A percentile compares a stretch with the other conserved stretches of the same genome.
These are phyloP conservation scores for Macrosiphum euphorbiae DNA, from an alignment of 2,888 invertebrate species.

Conservation along the genomic window DNA sequence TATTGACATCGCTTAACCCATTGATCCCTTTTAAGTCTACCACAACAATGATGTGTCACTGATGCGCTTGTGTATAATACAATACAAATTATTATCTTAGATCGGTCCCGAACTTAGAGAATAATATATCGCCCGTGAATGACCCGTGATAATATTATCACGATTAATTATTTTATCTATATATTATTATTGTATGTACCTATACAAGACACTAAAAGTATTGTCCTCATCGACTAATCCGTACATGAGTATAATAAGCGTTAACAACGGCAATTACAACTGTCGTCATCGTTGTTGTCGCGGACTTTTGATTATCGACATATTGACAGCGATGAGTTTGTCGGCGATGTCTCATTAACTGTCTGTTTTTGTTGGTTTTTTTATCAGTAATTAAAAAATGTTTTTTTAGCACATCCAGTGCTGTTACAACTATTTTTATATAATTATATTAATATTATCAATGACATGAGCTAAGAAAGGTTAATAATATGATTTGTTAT, in stretches of 20 bases:
- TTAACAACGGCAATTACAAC: background rate
- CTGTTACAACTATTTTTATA: too few species aligned
- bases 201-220: background rate
- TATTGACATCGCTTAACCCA: conserved; percentile 33
- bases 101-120: background rate
- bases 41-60: conserved; percentile 9
- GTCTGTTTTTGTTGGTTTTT: background rate
- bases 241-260: background rate
- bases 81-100: background rate
- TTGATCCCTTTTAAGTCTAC: conserved; percentile 7
- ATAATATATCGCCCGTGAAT: background rate
- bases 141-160: background rate
- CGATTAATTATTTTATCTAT: background rate
- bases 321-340: background rate
- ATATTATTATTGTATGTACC: background rate
- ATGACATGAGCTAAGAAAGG: too few species aligned
- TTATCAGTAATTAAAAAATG: too few species aligned
- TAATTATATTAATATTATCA: too few species aligned
- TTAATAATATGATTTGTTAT: too few species aligned
- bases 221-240: background rate
- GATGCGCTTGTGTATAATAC: background rate
- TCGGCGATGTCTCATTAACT: background rate
- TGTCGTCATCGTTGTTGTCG: background rate
- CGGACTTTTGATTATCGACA: background rate
- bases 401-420: too few species aligned